A percentile compares a stretch with the other conserved stretches of the same genome.
Conservation (phyloP, 2,113 vertebrate species). For the Puma concolor region DNA sequence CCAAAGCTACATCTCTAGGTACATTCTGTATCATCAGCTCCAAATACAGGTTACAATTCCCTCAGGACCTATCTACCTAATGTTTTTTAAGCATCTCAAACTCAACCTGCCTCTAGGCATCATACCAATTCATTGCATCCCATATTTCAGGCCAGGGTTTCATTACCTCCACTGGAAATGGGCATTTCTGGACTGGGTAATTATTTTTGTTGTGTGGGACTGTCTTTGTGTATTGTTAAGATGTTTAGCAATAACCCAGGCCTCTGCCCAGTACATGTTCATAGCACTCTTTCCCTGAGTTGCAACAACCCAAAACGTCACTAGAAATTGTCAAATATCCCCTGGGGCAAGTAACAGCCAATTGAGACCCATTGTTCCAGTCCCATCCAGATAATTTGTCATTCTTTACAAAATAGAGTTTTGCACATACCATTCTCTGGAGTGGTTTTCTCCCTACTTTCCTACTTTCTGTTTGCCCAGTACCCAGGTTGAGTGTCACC, state of each 20-base stretch:
- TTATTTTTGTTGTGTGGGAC: neutral
- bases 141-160: neutral
- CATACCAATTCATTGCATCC: neutral
- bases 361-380: neutral
- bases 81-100: neutral
- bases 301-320: neutral
- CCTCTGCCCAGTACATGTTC: neutral
- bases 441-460: neutral
- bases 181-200: neutral
- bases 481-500: neutral
- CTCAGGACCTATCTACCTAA: neutral
- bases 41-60: neutral
- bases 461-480: neutral
- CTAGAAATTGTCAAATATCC: neutral
- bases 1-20: neutral
- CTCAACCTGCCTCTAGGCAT: neutral
- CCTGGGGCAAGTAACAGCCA: neutral
- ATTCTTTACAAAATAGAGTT: neutral
- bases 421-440: neutral
- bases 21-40: neutral
- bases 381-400: neutral
- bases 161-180: neutral
- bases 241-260: neutral
- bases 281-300: rapidly evolving
- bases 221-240: neutral